Percentiles rank a stretch among this genome's conserved stretches.
Conservation (phyloP, 2,888 invertebrate genomes). For the Sepioteuthis lessoniana region DNA sequence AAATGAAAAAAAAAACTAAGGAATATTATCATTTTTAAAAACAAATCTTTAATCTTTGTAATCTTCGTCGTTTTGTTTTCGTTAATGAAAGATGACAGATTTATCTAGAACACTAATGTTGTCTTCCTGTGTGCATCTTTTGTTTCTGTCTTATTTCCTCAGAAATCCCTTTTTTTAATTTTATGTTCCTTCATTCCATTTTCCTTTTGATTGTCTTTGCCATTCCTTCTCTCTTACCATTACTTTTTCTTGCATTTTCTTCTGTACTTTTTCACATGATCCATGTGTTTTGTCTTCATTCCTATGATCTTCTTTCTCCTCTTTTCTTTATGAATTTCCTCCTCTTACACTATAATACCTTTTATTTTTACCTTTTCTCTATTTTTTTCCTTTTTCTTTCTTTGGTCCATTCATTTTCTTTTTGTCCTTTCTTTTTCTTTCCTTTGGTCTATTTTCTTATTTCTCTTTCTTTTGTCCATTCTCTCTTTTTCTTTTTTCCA, state of each 20-base stretch:
- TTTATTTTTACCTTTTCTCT: neutral
- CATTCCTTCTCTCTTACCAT: too few species aligned
- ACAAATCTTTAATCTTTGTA: neutral
- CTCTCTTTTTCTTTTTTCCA: neutral
- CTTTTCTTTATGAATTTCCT: neutral
- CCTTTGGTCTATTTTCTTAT: neutral
- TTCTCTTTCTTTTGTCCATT: neutral
- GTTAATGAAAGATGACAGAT: too few species aligned
- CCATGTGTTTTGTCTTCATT: neutral
- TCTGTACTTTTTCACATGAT: neutral
- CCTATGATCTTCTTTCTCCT: neutral
- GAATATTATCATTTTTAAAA: neutral
- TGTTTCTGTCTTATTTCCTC: neutral
- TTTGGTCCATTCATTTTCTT: neutral
- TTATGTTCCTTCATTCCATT: neutral
- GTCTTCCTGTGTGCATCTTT: neutral
- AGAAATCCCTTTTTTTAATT: neutral
- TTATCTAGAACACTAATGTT: neutral
- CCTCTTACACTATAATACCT: neutral
- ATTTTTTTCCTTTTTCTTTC: neutral
- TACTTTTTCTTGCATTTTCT: neutral
- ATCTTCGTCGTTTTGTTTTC: too few species aligned
- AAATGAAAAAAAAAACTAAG: neutral
- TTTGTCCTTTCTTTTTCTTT: neutral
- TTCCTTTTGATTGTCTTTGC: neutral